Evolutionary conservation across 2,888 invertebrate species (phyloP), one percentile per base, ranked within the genome.

Genomic region (Argyresthia albistria): DNA sequence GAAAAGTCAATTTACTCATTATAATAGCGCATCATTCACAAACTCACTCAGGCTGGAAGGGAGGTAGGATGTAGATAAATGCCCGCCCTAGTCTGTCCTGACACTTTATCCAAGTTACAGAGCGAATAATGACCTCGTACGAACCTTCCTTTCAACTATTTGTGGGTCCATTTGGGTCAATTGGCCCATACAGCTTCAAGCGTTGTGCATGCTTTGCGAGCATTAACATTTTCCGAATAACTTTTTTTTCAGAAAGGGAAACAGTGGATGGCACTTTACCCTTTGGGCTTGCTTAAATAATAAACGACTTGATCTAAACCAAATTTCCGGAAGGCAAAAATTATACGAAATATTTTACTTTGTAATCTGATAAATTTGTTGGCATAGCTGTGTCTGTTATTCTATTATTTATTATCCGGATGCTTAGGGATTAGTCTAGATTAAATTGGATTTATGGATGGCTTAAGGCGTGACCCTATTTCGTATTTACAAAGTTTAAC

Each of bases 151-250:
- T 81, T 81, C 76, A 76, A 78, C 82, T 83, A 82, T 82, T 79
- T 77, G 78, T 80, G 73, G 76, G 80, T 72, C 79, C 82, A 84
- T 86, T 86, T 83, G 74, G 83, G 81, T 83, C 82, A 80, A 83
- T 82, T 80, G 84, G 76, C 25, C 25, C 25, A 25, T 25, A 25
- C 25, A 25, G 25, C 25, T 25, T 25, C 25, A 25, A 67, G 77
- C 76, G 79, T 73, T 74, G 73, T 77, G 76, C 79, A 78, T 78
- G 76, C 75, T 79, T 73, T 70, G 70, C 67, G 65, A 64, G 65
- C 69, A 67, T 72, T 78, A 71, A 83, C 25, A 25, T 25, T 25
- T 25, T 6, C 25, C 25, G 25, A 2, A 25, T 82, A 82, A 82
- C 73, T 77, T 80, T 82, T 74, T 76, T 69, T 72, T 67, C 58